Evolutionary conservation across 2,888 invertebrate species (phyloP).

Genomic region (Limnephilus auricula): DNA sequence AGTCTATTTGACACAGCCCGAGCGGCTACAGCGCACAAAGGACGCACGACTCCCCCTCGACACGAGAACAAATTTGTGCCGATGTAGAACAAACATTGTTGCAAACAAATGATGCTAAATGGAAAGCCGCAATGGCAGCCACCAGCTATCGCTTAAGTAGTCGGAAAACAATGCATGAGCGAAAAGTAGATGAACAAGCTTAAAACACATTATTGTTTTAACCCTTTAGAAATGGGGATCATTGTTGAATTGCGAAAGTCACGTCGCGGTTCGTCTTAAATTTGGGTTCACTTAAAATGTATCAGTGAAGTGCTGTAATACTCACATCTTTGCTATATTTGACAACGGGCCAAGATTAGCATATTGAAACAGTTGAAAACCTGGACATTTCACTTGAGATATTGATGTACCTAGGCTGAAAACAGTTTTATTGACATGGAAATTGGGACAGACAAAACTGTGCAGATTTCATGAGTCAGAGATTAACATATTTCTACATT

Average conservation of each 20-base stretch:
- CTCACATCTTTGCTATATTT: too few relatives aligned
- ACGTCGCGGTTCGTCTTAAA: background rate
- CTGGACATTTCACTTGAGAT: too few relatives aligned
- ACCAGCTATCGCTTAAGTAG: background rate
- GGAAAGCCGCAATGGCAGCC: slow-evolving; percentile 11
- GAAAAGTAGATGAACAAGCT: slow-evolving; percentile 11
- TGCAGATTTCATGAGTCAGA: too few relatives aligned
- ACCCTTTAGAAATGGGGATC: background rate
- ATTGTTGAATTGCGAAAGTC: too few relatives aligned
- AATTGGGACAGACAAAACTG: too few relatives aligned
- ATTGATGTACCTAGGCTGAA: too few relatives aligned
- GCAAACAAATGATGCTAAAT: slow-evolving; percentile 10
- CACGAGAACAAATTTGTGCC: slow-evolving; percentile 31
- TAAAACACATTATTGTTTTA: background rate
- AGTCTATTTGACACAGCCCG: slow-evolving; percentile 19
- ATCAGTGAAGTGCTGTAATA: too few relatives aligned
- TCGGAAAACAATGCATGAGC: background rate
- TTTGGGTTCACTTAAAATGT: background rate
- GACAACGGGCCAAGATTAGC: too few relatives aligned
- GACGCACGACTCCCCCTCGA: slow-evolving; percentile 36
- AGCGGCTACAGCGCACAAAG: slow-evolving; percentile 32
- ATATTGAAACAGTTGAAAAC: too few relatives aligned
- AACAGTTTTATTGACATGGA: too few relatives aligned
- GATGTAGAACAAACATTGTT: slow-evolving; percentile 39
- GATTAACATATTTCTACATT: too few relatives aligned